phyloP scores from a whole-genome alignment of 2,797 vertebrate species.

The Semotilus atromaculatus region DNA sequence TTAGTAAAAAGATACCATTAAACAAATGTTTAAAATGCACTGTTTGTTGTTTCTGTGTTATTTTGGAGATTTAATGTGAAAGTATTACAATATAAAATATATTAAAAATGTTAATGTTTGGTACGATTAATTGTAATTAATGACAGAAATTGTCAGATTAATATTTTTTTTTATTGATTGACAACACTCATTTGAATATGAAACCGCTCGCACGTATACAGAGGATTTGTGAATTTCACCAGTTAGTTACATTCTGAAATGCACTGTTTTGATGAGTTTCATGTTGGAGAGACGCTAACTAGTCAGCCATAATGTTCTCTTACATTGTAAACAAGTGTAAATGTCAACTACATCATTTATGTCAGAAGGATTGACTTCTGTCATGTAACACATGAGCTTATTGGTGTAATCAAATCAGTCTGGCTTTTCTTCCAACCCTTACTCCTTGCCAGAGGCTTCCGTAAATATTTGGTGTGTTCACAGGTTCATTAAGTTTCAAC shows the following conservation, averaged over 20 bases:
- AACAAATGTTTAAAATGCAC: background rate
- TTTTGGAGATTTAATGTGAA: background rate
- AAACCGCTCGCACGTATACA: background rate
- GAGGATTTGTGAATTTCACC: background rate
- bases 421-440: constrained; percentile 3
- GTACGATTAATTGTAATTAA: background rate
- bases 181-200: too few species aligned
- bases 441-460: background rate
- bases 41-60: background rate
- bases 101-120: background rate
- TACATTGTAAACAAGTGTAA: background rate
- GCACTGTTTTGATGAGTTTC: background rate
- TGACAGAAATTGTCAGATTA: background rate
- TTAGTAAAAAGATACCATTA: background rate
- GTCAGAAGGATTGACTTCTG: background rate
- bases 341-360: background rate
- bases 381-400: background rate
- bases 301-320: background rate
- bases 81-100: background rate
- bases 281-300: background rate
- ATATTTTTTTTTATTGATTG: background rate
- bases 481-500: background rate
- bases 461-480: background rate
- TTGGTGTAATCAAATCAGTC: background rate
- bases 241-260: background rate